Conservation (phyloP, 2,888 invertebrate genomes). For the Ectemnius lituratus region DNA sequence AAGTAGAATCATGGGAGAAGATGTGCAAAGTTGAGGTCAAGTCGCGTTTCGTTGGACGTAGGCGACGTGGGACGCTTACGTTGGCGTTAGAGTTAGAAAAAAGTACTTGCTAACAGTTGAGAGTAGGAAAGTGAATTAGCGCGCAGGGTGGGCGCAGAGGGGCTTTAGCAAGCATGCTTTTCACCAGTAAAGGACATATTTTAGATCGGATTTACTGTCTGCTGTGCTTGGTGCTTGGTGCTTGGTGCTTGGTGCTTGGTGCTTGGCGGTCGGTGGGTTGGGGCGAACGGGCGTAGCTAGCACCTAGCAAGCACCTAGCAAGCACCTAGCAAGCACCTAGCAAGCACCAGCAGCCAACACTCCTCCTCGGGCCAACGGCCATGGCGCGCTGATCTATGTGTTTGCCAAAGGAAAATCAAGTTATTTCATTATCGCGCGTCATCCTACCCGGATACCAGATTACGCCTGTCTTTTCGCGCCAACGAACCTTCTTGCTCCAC, state of each 20-base stretch:
- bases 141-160: slow-evolving; percentile 30
- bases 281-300: too few relatives aligned
- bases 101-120: slow-evolving; percentile 29
- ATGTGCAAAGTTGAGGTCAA: too few relatives aligned
- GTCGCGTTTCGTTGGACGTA: too few relatives aligned
- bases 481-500: slow-evolving; percentile 32
- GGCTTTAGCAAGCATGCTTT: slow-evolving; percentile 42
- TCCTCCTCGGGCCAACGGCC: not conserved
- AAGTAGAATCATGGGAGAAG: too few relatives aligned
- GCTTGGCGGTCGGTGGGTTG: not conserved
- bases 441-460: slow-evolving; percentile 18
- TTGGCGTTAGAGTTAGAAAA: not conserved
- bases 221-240: not conserved
- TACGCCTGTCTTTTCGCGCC: slow-evolving; percentile 54
- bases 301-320: too few relatives aligned
- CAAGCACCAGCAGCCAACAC: slow-evolving; percentile 21
- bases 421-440: slow-evolving; percentile 62
- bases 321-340: not conserved
- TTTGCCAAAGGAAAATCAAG: slow-evolving; percentile 56
- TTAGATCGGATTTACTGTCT: slow-evolving; percentile 53
- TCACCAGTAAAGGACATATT: slow-evolving; percentile 56
- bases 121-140: slow-evolving; percentile 55
- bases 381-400: slow-evolving; percentile 59
- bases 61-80: too few relatives aligned
- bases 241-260: not conserved